These are phyloP conservation scores for Rhabdomys pumilio DNA, from an alignment of 2,797 vertebrate genomes.

Conservation along the genomic window DNA sequence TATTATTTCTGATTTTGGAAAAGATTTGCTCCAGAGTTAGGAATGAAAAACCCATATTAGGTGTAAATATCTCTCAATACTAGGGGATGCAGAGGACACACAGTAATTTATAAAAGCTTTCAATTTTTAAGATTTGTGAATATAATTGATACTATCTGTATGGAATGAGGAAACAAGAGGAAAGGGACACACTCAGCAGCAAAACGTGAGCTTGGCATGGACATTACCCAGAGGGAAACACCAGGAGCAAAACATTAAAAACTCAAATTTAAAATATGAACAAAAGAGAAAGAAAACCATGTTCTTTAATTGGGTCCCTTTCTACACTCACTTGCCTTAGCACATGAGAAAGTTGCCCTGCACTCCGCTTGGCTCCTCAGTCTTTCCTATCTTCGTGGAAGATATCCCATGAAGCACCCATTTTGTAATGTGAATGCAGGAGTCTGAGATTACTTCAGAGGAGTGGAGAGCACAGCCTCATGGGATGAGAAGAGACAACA, in stretches of 20 bases:
- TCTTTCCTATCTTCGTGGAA: no score
- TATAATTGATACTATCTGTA: background rate
- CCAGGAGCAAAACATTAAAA: background rate
- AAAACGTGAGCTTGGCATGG: background rate
- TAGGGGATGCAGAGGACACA: background rate
- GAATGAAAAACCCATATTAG: background rate
- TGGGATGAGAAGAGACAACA: background rate
- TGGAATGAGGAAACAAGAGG: background rate
- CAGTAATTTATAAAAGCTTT: background rate
- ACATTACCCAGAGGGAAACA: accelerated
- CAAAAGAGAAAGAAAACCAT: background rate
- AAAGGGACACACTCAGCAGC: accelerated
- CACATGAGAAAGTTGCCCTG: background rate
- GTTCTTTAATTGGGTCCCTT: background rate
- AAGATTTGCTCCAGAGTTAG: background rate
- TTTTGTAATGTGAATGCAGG: background rate
- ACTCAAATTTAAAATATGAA: background rate
- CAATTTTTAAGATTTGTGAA: background rate
- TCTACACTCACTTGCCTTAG: background rate
- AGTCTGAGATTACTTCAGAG: no score
- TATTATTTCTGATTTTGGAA: background rate
- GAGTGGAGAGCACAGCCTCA: background rate
- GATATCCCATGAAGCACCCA: background rate
- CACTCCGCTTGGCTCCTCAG: accelerated
- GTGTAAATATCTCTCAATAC: background rate